These are phyloP conservation scores for Euleptes europaea DNA, from an alignment of 2,113 vertebrate species.

Conservation along the genomic window DNA sequence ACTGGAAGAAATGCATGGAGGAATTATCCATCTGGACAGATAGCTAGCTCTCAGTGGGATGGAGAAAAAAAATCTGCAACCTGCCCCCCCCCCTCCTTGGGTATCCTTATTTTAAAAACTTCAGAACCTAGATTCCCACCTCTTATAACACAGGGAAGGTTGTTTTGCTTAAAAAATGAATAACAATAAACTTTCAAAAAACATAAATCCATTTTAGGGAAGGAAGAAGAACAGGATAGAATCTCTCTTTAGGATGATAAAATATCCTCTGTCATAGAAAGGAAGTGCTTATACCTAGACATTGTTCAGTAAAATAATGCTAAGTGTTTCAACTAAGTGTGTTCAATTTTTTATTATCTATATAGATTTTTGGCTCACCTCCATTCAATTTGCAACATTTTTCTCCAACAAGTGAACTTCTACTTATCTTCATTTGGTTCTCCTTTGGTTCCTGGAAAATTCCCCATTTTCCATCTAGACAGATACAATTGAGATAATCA, in stretches of 20 bases:
- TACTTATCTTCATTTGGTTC: background rate
- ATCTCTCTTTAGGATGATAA: background rate
- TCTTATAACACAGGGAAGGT: background rate
- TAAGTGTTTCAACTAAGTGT: background rate
- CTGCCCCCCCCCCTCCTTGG: too few relatives aligned
- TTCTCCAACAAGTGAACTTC: constrained; percentile 1
- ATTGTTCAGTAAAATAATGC: background rate
- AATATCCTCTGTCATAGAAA: background rate
- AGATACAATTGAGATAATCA: background rate
- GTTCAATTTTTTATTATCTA: background rate
- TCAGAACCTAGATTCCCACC: background rate
- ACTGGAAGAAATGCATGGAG: too few relatives aligned
- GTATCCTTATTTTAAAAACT: background rate
- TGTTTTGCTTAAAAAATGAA: background rate
- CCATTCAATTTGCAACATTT: background rate
- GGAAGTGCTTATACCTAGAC: background rate
- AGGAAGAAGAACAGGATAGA: background rate
- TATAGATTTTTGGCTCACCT: background rate
- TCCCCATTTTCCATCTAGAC: constrained; percentile 6
- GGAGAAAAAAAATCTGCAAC: too few relatives aligned
- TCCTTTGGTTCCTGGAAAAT: constrained; percentile 32
- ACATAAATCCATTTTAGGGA: background rate
- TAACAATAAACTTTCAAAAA: background rate
- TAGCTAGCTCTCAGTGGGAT: too few relatives aligned
- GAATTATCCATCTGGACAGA: too few relatives aligned